phyloP scores from a whole-genome alignment of 2,888 invertebrate species.

The Siphlonurus alternatus region DNA sequence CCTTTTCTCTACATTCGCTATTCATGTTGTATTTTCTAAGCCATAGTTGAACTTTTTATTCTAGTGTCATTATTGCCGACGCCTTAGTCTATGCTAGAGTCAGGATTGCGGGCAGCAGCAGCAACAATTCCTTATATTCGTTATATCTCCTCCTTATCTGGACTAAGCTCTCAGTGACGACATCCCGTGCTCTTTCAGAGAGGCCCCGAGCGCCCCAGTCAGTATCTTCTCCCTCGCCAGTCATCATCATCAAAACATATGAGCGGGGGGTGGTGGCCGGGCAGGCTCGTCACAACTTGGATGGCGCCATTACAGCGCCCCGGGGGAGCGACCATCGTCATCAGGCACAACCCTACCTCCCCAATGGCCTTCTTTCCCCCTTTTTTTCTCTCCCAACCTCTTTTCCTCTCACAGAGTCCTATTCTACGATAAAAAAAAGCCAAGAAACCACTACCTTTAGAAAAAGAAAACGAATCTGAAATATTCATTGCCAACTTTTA shows the following conservation, averaged over 20 bases:
- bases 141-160: background rate
- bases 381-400: background rate
- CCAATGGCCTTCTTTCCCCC: too few relatives aligned
- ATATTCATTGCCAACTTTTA: background rate
- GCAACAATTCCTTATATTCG: background rate
- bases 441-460: background rate
- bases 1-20: background rate
- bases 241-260: background rate
- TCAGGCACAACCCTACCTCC: too few relatives aligned
- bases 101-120: background rate
- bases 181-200: too few relatives aligned
- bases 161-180: background rate
- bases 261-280: too few relatives aligned
- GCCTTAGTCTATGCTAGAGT: background rate
- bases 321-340: background rate
- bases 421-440: background rate
- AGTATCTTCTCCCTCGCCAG: background rate
- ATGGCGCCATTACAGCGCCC: background rate
- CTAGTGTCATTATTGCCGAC: background rate
- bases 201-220: background rate
- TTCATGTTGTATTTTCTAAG: background rate
- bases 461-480: background rate
- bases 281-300: background rate
- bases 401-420: background rate
- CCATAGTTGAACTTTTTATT: background rate